Conservation (phyloP, 2,113 vertebrate genomes). For the Setophaga coronata region DNA sequence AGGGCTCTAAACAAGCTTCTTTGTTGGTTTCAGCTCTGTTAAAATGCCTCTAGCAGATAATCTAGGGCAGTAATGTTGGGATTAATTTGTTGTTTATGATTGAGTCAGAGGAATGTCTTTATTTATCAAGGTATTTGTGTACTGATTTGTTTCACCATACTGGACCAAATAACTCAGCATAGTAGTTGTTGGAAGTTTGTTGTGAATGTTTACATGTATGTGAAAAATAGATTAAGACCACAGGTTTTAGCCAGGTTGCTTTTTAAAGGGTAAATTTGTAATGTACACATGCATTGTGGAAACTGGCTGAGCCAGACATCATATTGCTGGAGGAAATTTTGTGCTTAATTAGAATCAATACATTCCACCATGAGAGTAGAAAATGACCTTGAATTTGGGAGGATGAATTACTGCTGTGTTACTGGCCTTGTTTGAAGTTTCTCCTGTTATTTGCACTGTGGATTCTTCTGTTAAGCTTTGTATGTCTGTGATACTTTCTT, state of each 20-base stretch:
- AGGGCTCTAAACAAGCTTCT: neutral
- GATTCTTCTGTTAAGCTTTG: neutral
- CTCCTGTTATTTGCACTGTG: neutral
- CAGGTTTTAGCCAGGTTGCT: neutral
- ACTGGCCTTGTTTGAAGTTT: neutral
- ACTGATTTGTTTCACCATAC: neutral
- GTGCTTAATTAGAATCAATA: slow-evolving; percentile 64
- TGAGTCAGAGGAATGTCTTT: neutral
- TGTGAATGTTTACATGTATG: rapidly evolving
- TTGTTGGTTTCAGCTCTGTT: neutral
- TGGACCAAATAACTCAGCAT: neutral
- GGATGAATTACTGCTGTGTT: neutral
- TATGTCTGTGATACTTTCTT: neutral
- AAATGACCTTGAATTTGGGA: slow-evolving; percentile 45
- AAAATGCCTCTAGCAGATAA: neutral
- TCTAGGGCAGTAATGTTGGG: neutral
- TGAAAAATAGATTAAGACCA: neutral
- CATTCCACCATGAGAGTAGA: neutral
- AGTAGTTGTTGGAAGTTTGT: neutral
- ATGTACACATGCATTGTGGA: neutral
- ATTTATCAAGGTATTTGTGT: neutral
- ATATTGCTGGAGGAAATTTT: slow-evolving; percentile 27
- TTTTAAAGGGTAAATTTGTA: neutral
- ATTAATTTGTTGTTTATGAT: neutral
- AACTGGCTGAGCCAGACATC: neutral